These are phyloP conservation scores for Thysanoteuthis rhombus DNA, from an alignment of 2,888 invertebrate genomes.

Conservation along the genomic window DNA sequence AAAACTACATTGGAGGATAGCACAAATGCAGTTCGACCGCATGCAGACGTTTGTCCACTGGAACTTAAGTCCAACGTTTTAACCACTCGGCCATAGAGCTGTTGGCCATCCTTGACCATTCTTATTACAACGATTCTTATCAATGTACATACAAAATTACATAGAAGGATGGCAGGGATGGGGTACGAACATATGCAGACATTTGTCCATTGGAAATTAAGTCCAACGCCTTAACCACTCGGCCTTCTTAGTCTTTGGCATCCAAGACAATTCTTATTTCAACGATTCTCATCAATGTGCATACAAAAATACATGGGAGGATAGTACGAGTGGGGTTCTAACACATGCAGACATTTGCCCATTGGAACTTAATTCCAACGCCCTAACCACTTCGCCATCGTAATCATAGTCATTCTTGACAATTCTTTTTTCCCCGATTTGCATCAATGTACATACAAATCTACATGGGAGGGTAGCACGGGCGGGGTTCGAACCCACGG, in stretches of 20 bases:
- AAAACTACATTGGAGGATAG: neutral
- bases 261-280: too few species aligned
- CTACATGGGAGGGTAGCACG: too few species aligned
- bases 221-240: too few species aligned
- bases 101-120: accelerated
- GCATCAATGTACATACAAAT: too few species aligned
- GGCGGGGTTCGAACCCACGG: too few species aligned
- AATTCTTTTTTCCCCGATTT: too few species aligned
- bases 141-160: neutral
- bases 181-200: neutral
- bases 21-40: neutral
- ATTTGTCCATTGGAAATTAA: neutral
- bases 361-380: neutral
- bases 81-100: neutral
- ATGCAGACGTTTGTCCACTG: neutral
- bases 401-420: too few species aligned
- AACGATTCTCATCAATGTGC: too few species aligned
- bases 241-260: too few species aligned
- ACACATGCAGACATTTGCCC: neutral
- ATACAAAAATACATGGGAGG: neutral
- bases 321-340: too few species aligned
- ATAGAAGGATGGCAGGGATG: neutral
- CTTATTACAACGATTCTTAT: neutral
- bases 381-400: neutral
- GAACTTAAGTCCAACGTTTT: neutral